Base-by-base conservation (phyloP, 2,888 invertebrate genomes). In the Polietes domitor region DNA sequence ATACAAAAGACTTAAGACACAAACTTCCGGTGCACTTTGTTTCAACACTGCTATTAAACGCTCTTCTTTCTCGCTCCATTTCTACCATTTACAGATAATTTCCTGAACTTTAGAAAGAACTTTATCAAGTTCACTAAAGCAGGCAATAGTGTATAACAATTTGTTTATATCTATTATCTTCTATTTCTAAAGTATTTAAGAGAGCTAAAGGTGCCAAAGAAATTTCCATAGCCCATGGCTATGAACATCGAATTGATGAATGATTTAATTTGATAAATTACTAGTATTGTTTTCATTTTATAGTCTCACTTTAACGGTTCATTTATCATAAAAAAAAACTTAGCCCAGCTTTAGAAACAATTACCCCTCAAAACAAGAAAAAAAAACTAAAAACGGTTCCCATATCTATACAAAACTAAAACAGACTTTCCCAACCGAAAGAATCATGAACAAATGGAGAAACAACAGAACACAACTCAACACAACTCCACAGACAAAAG, bases 261-360 rank as follows among this genome's bases (percentile, higher is more conserved):
- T 68, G 68, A 68, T 68, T 68, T 68, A 68, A 68, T 73, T 73
- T 73, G 73, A 61, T 73, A 24, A 61, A 73, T 73, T 73, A 26
- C 58, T 6, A 61, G 24, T 73, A n/a, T 61, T 72, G 37, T 7
- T 24, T 7, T 47, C 21, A 9, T 72, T 73, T 58, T 73, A 73
- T 73, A 41, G 72, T 37, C 58, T 15, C 73, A 58, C 58, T 73
- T 73, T 73, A 73, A 41, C 43, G 58, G 73, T 73, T 73, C 73
- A 55, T 58, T 19, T 61, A 50, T 24, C 63, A 53, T 26, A 75
- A 75, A 65, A 53, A 41, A 65, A 65, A n/a, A n/a, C n/a, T 65
- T 65, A 65, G 41, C 65, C 41, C 63, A n/a, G 17, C 28, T 63
- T 63, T 63, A 9, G 17, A 65, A 65, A 21, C 65, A 19, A 65